phyloP scores from a whole-genome alignment of 2,113 vertebrate genomes.

The Mugil cephalus region DNA sequence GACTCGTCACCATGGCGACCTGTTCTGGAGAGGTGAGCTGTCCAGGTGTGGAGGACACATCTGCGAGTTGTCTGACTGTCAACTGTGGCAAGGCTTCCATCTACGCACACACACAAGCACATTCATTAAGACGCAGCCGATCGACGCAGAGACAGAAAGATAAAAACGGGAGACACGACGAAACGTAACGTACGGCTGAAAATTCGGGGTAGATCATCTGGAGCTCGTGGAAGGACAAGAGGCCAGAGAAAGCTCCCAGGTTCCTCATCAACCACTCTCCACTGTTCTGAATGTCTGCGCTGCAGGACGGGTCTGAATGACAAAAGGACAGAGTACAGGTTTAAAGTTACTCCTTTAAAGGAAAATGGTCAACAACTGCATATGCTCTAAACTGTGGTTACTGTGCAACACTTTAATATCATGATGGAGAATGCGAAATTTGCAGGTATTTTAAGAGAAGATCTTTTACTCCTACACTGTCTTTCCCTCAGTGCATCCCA shows the following conservation, averaged over 20 bases:
- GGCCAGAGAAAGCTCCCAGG: slow-evolving; percentile 70
- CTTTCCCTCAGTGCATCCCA: no score
- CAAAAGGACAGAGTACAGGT: background rate
- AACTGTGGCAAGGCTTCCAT: slow-evolving; percentile 68
- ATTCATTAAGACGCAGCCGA: background rate
- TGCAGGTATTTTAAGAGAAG: no score
- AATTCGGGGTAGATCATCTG: slow-evolving; percentile 61
- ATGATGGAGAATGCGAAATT: no score
- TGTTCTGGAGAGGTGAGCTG: slow-evolving; percentile 58
- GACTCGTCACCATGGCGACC: slow-evolving; percentile 63
- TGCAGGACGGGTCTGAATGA: slow-evolving; percentile 72
- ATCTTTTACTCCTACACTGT: no score
- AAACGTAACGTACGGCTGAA: slow-evolving; percentile 53
- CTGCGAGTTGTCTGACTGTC: slow-evolving; percentile 70
- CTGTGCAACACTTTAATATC: no score
- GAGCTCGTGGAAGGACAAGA: slow-evolving; percentile 60
- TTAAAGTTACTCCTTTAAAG: background rate
- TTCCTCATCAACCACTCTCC: slow-evolving; percentile 78
- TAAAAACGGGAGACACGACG: background rate
- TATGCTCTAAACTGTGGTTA: background rate
- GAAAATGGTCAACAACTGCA: background rate
- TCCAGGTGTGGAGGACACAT: slow-evolving; percentile 68
- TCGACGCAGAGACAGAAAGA: background rate
- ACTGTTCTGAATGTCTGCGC: slow-evolving; percentile 33
- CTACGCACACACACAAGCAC: slow-evolving; percentile 50